These are phyloP conservation scores for Hydrophis major DNA, from an alignment of 2,797 vertebrate genomes.

Conservation along the genomic window DNA sequence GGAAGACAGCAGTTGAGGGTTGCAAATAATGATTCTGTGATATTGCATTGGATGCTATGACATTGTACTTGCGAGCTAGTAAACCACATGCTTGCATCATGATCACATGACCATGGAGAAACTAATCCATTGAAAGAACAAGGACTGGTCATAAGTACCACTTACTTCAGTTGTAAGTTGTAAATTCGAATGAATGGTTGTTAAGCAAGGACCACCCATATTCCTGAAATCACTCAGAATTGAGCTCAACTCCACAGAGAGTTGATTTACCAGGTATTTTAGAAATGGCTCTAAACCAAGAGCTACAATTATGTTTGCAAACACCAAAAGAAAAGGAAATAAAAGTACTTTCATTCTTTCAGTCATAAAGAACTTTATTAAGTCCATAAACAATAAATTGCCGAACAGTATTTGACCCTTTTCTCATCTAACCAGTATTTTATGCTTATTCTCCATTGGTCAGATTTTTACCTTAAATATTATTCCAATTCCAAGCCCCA, in stretches of 20 bases:
- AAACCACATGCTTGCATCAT: neutral
- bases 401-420: neutral
- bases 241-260: neutral
- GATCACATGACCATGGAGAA: neutral
- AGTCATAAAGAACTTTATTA: neutral
- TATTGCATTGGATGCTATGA: neutral
- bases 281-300: neutral
- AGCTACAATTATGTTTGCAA: neutral
- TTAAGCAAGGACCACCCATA: neutral
- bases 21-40: neutral
- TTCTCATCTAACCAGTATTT: neutral
- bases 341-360: neutral
- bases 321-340: neutral
- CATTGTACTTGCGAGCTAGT: neutral
- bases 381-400: neutral
- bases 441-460: neutral
- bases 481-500: neutral
- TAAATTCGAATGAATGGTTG: neutral
- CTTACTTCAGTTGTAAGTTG: neutral
- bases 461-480: neutral
- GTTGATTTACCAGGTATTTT: neutral
- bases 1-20: neutral
- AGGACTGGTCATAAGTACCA: neutral
- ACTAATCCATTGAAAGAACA: neutral
- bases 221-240: neutral